Conservation (phyloP, 2,113 vertebrate genomes). For the Macrotus californicus region DNA sequence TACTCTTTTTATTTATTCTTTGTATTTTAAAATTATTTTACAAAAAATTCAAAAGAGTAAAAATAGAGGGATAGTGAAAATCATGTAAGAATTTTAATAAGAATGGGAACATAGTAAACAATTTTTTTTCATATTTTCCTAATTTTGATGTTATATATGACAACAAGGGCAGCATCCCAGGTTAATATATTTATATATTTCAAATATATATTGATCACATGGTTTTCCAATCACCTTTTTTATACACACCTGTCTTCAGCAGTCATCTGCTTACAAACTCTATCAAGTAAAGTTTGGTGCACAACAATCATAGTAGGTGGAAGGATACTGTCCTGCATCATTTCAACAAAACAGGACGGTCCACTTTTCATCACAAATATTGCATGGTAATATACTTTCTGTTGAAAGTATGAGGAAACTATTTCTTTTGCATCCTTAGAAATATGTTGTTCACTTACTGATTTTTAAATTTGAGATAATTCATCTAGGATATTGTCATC, state of each 20-base stretch:
- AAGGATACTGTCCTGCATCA: not conserved
- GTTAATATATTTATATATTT: not conserved
- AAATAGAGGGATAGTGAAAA: not conserved
- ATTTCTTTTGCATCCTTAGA: not conserved
- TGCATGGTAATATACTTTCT: not conserved
- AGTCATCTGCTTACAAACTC: not conserved
- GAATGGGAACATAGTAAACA: not conserved
- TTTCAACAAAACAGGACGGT: not conserved
- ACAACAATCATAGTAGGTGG: not conserved
- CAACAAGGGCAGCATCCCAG: not conserved
- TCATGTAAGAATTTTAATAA: not conserved
- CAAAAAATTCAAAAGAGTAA: not conserved
- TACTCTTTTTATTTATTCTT: not conserved
- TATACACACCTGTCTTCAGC: not conserved
- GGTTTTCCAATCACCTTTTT: not conserved
- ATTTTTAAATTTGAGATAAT: slow-evolving; percentile 11
- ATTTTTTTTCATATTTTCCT: not conserved
- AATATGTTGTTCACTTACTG: not conserved
- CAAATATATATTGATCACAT: not conserved
- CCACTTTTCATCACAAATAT: not conserved
- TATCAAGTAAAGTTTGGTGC: not conserved
- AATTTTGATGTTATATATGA: not conserved
- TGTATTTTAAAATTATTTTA: not conserved
- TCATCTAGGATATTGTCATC: not conserved
- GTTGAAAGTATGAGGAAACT: not conserved